phyloP scores from a whole-genome alignment of 1,140 invertebrate genomes.

The Dinoponera quadriceps region DNA sequence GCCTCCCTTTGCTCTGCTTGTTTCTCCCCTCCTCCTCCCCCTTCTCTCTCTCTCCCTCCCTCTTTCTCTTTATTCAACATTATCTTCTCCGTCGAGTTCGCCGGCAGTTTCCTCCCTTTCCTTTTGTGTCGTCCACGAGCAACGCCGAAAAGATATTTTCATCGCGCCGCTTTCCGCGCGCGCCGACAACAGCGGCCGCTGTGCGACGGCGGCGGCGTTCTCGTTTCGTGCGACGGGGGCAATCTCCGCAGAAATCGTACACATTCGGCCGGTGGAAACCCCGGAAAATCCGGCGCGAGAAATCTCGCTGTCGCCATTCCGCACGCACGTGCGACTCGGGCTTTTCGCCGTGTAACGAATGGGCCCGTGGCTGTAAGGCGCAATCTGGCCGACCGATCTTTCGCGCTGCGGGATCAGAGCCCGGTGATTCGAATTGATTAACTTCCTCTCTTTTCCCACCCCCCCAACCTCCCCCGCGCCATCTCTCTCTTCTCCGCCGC shows the following conservation, averaged over 20 bases:
- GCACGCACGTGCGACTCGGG: slow-evolving; percentile 62
- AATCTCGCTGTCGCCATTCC: slow-evolving; percentile 62
- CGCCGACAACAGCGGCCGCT: neutral
- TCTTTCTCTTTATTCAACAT: neutral
- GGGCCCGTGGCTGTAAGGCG: slow-evolving; percentile 41
- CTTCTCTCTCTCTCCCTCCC: neutral
- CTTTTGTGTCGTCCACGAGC: neutral
- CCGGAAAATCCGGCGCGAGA: slow-evolving; percentile 52
- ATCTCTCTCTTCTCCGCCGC: neutral
- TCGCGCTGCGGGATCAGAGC: slow-evolving; percentile 57
- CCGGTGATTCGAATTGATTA: slow-evolving; percentile 72
- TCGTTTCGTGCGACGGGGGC: slow-evolving; percentile 5
- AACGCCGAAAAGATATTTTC: slow-evolving; percentile 2
- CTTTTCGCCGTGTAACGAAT: slow-evolving; percentile 41
- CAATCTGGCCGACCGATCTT: slow-evolving; percentile 70
- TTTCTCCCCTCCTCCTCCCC: neutral
- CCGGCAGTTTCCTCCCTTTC: neutral
- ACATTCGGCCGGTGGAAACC: slow-evolving; percentile 55
- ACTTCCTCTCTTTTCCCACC: slow-evolving; percentile 46
- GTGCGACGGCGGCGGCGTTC: slow-evolving; percentile 1
- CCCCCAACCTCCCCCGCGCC: neutral
- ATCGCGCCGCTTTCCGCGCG: slow-evolving; percentile 20
- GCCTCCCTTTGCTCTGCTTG: too few relatives aligned
- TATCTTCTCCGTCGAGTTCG: neutral
- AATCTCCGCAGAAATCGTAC: slow-evolving; percentile 64